Conservation (phyloP, 2,888 invertebrate genomes). For the Caenorhabditis drosophilae region DNA sequence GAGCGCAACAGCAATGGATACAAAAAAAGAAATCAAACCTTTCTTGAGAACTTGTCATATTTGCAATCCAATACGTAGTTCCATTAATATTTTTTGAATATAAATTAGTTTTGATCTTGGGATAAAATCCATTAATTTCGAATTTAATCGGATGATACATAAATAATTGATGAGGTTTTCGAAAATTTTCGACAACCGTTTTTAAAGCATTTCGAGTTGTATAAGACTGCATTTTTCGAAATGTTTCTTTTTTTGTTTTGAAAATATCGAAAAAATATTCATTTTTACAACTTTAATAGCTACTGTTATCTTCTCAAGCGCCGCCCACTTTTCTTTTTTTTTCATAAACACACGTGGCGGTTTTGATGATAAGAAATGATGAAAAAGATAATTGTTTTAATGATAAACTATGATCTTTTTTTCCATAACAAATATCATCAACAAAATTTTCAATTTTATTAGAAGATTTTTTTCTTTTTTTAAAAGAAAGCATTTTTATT, state of each 20-base stretch:
- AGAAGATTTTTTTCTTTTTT: too few relatives aligned
- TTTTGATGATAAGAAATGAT: too few relatives aligned
- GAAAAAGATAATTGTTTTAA: too few relatives aligned
- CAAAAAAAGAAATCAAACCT: not conserved
- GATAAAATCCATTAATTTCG: constrained; percentile 33
- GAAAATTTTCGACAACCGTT: constrained; percentile 39
- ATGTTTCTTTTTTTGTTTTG: constrained; percentile 6
- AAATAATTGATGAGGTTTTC: constrained; percentile 34
- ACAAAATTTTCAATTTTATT: too few relatives aligned
- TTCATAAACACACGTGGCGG: too few relatives aligned
- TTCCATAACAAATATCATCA: too few relatives aligned
- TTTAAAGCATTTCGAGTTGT: constrained; percentile 25
- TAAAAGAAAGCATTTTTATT: too few relatives aligned
- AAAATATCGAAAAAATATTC: not conserved
- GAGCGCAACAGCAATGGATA: too few relatives aligned
- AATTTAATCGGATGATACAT: constrained; percentile 41
- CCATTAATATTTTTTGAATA: constrained; percentile 32
- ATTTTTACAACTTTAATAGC: too few relatives aligned
- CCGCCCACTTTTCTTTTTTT: too few relatives aligned
- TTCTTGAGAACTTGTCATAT: constrained; percentile 19
- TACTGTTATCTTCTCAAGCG: too few relatives aligned
- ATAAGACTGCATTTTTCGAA: constrained; percentile 21
- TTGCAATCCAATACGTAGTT: constrained; percentile 35
- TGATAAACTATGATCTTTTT: too few relatives aligned
- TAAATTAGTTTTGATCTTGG: constrained; percentile 18